A percentile compares a stretch with the other conserved stretches of the same genome.
phyloP scores from a whole-genome alignment of 2,888 invertebrate species.

The Ametastegia equiseti region DNA sequence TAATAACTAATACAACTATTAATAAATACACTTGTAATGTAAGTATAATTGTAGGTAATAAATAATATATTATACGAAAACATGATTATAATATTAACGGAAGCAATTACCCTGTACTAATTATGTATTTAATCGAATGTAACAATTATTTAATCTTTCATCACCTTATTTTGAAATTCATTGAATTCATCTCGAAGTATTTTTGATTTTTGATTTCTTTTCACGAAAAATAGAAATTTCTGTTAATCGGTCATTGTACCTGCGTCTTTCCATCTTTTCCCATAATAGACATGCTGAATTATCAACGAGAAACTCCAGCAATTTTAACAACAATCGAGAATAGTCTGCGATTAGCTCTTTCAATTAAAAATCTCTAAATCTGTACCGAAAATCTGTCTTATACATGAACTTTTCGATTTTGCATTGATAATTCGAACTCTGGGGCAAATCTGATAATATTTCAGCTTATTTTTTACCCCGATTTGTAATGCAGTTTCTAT shows the following conservation, averaged over 20 bases:
- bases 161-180: conserved; percentile 9
- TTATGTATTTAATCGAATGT: conserved; percentile 3
- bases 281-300: background rate
- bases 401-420: no score
- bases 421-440: no score
- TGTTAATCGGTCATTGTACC: background rate
- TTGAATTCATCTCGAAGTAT: background rate
- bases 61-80: conserved; percentile 53
- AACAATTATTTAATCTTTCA: background rate
- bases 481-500: no score
- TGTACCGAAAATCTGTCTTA: no score
- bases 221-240: conserved; percentile 14
- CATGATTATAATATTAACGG: conserved; percentile 10
- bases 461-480: no score
- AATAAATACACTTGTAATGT: conserved; percentile 26
- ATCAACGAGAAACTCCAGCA: no score
- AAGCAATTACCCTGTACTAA: background rate
- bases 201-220: background rate
- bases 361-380: no score
- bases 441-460: no score
- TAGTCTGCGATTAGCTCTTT: no score
- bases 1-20: conserved; percentile 41
- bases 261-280: background rate
- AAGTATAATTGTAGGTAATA: conserved; percentile 54
- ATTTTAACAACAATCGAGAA: background rate